Evolutionary conservation across 1,140 invertebrate species (phyloP), one percentile per base, ranked within the genome.

Genomic region (Schmidtea mediterranea): DNA sequence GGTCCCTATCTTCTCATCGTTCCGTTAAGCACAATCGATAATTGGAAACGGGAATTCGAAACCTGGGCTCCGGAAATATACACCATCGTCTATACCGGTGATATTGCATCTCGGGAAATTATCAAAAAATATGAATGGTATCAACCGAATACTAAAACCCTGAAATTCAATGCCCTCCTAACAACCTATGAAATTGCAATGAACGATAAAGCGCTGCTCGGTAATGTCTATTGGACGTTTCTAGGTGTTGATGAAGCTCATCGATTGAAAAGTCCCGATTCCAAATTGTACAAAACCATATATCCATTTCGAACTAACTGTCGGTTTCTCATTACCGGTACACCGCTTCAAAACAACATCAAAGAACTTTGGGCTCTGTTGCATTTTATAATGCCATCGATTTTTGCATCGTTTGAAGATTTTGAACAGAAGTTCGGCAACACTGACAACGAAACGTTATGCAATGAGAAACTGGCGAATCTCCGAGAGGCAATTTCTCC

Each of bases 121-220:
- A 89, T 95, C 55, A 74, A 84, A 54, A 79, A 90, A 57, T 82
- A 81, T 66, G 90, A 97, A 69, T 94, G 87, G 86, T 80, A 41
- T 10, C 40, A 41, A 23, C 18, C 22, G 40, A 19, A 23, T 41
- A 83, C 80, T 13, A 90, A 90, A 66, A 74, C 82, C 60, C 69
- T 92, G 52, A 94, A 95, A 68, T 92, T 94, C 62, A 97, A 97
- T 69, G 84, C 80, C 9, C 77, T 95, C 53, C 68, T 98, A 26
- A 98, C 90, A 1, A 97, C 90, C 0, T 97, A 97, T 63, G 92
- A 98, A 71, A 92, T 97, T 62, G 74, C 97, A 52, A 69, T 97
- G 16, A 95, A 90, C 71, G 92, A 97, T 64, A 92, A 92, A 71
- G 74, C 62, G 16, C 84, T 87, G 65, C 66, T 95, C 41, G 80